Percentiles rank a stretch among this genome's conserved stretches.
These are phyloP conservation scores for Hermetia illucens DNA, from an alignment of 1,140 invertebrate species.

Conservation along the genomic window DNA sequence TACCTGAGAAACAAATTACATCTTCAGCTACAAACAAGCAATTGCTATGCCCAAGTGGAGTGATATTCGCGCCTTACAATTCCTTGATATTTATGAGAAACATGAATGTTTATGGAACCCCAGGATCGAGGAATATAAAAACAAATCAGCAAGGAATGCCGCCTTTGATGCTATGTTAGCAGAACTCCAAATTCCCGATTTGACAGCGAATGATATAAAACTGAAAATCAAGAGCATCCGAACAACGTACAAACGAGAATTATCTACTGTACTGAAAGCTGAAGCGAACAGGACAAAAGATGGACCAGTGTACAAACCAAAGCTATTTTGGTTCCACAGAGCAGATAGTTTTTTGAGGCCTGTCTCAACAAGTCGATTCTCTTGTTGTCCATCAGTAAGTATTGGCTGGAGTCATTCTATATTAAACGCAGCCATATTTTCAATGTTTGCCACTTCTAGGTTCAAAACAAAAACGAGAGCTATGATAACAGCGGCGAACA, in stretches of 20 bases:
- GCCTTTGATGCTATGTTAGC: conserved; percentile 23
- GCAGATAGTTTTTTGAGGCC: conserved; percentile 18
- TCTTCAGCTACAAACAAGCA: too few species aligned
- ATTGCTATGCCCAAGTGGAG: too few species aligned
- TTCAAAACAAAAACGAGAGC: background rate
- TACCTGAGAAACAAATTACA: too few species aligned
- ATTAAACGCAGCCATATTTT: background rate
- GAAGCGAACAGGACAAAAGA: background rate
- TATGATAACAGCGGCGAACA: too few species aligned
- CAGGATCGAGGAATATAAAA: conserved; percentile 22
- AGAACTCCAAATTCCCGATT: conserved; percentile 17
- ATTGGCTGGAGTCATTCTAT: background rate
- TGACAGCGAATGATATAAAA: conserved; percentile 23
- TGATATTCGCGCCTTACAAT: too few species aligned
- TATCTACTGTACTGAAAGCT: conserved; percentile 12
- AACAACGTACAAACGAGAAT: conserved; percentile 28
- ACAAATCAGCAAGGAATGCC: conserved; percentile 19
- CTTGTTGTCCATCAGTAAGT: background rate
- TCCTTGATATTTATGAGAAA: conserved; percentile 22
- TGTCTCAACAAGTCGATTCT: conserved; percentile 12
- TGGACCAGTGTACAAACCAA: conserved; percentile 14
- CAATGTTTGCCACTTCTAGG: background rate
- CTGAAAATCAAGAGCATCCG: conserved; percentile 29
- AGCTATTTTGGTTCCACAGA: conserved; percentile 19
- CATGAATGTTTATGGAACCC: conserved; percentile 28